Evolutionary conservation across 2,888 invertebrate species (phyloP).

Genomic region (Amphipyra tragopoginis): DNA sequence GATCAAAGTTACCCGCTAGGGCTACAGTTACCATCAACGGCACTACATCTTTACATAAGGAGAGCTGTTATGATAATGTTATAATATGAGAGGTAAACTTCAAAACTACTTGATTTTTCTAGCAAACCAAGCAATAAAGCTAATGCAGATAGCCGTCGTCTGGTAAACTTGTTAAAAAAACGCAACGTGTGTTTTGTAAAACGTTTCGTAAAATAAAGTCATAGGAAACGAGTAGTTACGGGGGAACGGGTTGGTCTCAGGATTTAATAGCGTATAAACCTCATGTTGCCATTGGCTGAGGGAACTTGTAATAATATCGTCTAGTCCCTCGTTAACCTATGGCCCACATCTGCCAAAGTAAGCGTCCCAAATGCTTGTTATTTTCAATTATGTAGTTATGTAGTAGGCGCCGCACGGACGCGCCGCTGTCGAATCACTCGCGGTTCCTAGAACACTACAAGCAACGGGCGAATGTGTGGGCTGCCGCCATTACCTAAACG

Average conservation of each 20-base stretch:
- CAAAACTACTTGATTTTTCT: no score
- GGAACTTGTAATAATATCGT: slow-evolving; percentile 18
- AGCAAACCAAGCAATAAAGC: no score
- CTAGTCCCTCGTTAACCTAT: slow-evolving; percentile 53
- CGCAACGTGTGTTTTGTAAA: no score
- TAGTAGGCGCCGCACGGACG: slow-evolving; percentile 39
- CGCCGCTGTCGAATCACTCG: slow-evolving; percentile 34
- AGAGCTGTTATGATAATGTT: no score
- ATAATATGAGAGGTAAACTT: no score
- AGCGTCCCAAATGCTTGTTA: slow-evolving; percentile 30
- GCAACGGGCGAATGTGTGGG: slow-evolving; percentile 25
- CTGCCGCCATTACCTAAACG: slow-evolving; percentile 27
- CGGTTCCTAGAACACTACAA: slow-evolving; percentile 50
- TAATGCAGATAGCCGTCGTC: no score
- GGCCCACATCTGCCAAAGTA: slow-evolving; percentile 32
- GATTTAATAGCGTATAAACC: background rate
- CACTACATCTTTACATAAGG: no score
- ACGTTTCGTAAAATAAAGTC: no score
- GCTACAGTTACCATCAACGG: no score
- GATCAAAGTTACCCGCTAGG: no score
- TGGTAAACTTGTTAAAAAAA: no score
- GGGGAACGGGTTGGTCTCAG: slow-evolving; percentile 9
- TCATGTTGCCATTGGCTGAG: slow-evolving; percentile 30
- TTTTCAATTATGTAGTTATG: slow-evolving; percentile 29
- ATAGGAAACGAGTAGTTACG: no score